These are phyloP conservation scores for Eulacestoma nigropectus DNA, from an alignment of 2,113 vertebrate genomes.

Conservation along the genomic window DNA sequence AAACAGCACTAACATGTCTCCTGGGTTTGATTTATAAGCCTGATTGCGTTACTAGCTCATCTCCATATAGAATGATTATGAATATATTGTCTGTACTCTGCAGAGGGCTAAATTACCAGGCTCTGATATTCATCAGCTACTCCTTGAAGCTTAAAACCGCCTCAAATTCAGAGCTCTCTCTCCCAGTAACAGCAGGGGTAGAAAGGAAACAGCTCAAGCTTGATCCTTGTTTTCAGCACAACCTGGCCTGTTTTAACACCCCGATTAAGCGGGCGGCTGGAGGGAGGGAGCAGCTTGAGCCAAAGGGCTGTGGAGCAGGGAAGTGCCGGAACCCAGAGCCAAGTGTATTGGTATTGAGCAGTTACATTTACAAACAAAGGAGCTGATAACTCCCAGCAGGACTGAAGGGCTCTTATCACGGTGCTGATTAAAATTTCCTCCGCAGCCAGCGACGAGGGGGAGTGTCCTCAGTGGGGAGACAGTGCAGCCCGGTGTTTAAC, in stretches of 20 bases:
- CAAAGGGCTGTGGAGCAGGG: not conserved
- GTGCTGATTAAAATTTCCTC: slow-evolving; percentile 5
- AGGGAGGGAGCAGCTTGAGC: not conserved
- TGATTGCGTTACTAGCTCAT: not conserved
- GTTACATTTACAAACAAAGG: slow-evolving; percentile 34
- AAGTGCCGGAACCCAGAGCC: not conserved
- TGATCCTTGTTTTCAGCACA: not conserved
- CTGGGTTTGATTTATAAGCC: slow-evolving; percentile 23
- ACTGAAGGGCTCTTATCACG: not conserved
- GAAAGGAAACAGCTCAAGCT: not conserved
- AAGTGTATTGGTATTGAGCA: not conserved
- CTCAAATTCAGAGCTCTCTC: not conserved
- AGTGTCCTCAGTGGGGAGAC: not conserved
- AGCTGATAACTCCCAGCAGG: slow-evolving; percentile 8
- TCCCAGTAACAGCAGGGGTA: not conserved
- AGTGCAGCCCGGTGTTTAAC: not conserved
- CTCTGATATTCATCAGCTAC: not conserved
- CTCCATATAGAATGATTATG: slow-evolving; percentile 27
- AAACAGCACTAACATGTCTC: not conserved
- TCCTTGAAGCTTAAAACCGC: not conserved
- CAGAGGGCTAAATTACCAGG: not conserved
- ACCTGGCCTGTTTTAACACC: not conserved
- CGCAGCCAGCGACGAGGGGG: not conserved
- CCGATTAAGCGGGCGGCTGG: fast-evolving
- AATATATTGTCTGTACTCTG: not conserved